These are phyloP conservation scores for Chelonia mydas DNA, from an alignment of 2,797 vertebrate genomes.

Conservation along the genomic window DNA sequence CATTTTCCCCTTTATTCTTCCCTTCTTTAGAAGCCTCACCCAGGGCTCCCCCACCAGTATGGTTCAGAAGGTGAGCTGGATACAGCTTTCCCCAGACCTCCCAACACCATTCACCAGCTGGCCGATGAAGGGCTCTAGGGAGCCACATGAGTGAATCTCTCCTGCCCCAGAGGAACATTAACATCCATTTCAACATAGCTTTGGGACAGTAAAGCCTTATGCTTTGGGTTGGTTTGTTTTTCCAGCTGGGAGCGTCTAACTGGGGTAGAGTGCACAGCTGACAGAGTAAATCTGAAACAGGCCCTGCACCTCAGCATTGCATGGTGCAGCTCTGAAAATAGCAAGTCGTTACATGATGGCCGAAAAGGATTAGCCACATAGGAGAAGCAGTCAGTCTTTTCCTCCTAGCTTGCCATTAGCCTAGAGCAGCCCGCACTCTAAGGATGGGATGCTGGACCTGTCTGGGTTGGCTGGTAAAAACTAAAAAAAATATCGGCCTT, in stretches of 20 bases:
- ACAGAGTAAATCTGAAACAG: neutral
- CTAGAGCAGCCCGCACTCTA: neutral
- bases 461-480: neutral
- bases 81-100: neutral
- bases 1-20: neutral
- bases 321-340: neutral
- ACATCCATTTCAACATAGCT: neutral
- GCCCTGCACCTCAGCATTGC: neutral
- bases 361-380: neutral
- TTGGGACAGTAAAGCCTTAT: neutral
- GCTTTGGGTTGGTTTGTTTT: neutral
- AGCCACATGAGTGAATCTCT: neutral
- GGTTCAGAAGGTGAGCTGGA: neutral
- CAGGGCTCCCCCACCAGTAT: neutral
- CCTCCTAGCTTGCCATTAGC: neutral
- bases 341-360: neutral
- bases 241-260: neutral
- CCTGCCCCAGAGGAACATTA: neutral
- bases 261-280: neutral
- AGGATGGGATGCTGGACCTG: neutral
- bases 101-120: neutral
- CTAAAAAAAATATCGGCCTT: neutral
- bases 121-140: neutral
- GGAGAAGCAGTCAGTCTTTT: neutral
- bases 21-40: neutral